phyloP scores from a whole-genome alignment of 2,888 invertebrate genomes.

The Mesorhabditis spiculigera region DNA sequence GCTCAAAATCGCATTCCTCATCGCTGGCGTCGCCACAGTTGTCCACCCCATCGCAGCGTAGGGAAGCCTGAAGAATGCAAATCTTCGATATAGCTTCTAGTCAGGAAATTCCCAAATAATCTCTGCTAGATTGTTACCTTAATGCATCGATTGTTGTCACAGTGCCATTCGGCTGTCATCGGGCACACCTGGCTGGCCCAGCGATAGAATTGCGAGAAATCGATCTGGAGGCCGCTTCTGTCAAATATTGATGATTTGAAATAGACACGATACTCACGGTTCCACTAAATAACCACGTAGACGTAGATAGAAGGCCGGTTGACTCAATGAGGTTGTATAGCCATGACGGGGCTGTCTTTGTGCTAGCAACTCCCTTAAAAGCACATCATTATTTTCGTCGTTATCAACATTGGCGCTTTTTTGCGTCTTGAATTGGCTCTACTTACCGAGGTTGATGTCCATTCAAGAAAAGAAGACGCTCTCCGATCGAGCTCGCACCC shows the following conservation, averaged over 20 bases:
- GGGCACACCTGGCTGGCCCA: conserved; percentile 52
- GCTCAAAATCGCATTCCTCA: conserved; percentile 25
- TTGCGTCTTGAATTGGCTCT: not conserved
- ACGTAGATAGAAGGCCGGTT: conserved; percentile 2
- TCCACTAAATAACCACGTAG: not conserved
- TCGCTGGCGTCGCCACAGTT: conserved; percentile 68
- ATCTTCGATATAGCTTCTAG: no score
- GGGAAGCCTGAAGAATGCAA: conserved; percentile 58
- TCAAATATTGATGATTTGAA: conserved; percentile 8
- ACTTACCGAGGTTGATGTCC: not conserved
- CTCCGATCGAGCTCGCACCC: not conserved
- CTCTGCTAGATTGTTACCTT: conserved; percentile 11
- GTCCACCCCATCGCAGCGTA: conserved; percentile 75
- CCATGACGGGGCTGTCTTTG: conserved; percentile 1
- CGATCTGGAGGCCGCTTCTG: conserved; percentile 66
- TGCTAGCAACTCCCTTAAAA: not conserved
- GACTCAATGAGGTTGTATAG: not conserved
- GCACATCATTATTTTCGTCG: not conserved
- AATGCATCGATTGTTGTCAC: conserved; percentile 71
- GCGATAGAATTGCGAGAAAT: conserved; percentile 65
- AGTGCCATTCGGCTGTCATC: conserved; percentile 70
- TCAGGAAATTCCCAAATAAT: no score
- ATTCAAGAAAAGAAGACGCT: not conserved
- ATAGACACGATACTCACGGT: not conserved
- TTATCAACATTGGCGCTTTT: no score